phyloP scores from a whole-genome alignment of 1,140 invertebrate species.

The Cydia splendana region DNA sequence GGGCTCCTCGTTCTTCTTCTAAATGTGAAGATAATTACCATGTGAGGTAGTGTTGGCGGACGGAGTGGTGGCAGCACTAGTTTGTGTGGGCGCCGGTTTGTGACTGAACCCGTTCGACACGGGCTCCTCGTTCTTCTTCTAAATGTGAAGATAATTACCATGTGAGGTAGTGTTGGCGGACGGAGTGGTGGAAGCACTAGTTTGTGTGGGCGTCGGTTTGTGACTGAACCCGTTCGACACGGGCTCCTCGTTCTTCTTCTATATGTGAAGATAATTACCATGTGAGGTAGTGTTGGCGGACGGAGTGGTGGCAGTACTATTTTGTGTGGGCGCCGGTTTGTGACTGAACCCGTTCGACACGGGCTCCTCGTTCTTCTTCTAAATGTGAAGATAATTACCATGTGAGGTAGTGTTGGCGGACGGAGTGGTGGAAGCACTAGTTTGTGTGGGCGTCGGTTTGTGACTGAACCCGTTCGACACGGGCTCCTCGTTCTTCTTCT shows the following conservation, averaged over 20 bases:
- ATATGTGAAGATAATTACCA: no score
- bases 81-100: conserved; percentile 43
- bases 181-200: conserved; percentile 53
- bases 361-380: no score
- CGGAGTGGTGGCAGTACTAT: conserved; percentile 53
- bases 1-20: no score
- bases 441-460: conserved; percentile 43
- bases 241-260: no score
- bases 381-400: no score
- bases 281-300: conserved; percentile 65
- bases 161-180: conserved; percentile 65
- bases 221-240: conserved; percentile 59
- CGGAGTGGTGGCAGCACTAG: conserved; percentile 53
- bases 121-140: no score
- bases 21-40: no score
- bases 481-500: no score
- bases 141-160: no score
- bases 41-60: conserved; percentile 65
- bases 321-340: conserved; percentile 43
- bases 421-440: conserved; percentile 53
- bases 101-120: conserved; percentile 59
- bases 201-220: conserved; percentile 43
- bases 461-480: conserved; percentile 59
- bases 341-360: conserved; percentile 59
- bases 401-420: conserved; percentile 65